Conservation (phyloP, 2,888 invertebrate species). For the Leptopterna dolabrata region DNA sequence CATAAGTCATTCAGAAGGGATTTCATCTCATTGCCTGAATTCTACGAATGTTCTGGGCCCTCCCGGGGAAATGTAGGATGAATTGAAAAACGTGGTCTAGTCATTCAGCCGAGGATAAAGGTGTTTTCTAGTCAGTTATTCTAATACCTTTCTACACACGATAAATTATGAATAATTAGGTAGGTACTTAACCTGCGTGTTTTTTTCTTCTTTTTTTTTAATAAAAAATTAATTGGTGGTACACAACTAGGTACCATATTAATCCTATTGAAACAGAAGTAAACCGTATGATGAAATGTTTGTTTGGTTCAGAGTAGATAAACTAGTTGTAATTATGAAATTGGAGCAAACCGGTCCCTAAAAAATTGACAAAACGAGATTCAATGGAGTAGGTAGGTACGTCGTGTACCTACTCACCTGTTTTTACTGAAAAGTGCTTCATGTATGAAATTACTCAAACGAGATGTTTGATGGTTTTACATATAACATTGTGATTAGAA, state of each 20-base stretch:
- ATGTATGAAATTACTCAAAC: background rate
- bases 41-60: background rate
- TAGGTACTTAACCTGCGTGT: too few relatives aligned
- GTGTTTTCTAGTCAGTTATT: background rate
- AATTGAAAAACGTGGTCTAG: background rate
- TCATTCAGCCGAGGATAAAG: background rate
- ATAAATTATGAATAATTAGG: background rate
- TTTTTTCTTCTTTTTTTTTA: too few relatives aligned
- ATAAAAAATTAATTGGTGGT: too few relatives aligned
- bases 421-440: background rate
- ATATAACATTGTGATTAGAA: constrained; percentile 20
- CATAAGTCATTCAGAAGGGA: background rate
- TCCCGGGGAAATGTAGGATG: background rate
- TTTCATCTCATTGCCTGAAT: background rate
- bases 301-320: background rate
- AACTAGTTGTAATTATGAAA: background rate
- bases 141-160: background rate
- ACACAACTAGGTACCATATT: background rate
- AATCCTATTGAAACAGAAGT: background rate
- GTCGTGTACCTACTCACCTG: background rate
- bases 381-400: background rate
- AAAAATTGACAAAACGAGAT: background rate
- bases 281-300: background rate
- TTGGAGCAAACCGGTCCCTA: background rate
- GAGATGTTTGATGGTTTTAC: background rate